phyloP scores from a whole-genome alignment of 2,797 vertebrate species.

The Microcaecilia unicolor region DNA sequence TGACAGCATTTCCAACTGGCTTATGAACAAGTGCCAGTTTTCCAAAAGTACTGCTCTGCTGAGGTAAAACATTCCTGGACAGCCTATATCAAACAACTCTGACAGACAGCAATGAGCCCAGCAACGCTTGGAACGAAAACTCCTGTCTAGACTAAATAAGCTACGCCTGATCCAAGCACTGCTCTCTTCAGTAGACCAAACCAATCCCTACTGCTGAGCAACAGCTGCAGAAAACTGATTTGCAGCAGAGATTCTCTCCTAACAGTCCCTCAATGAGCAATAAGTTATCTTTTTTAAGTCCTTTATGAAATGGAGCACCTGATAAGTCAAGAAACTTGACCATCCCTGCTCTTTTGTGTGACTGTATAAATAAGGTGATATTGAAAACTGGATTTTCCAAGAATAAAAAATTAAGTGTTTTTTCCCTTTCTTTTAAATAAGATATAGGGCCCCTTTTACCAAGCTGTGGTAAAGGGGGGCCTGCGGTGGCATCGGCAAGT shows the following conservation, averaged over 20 bases:
- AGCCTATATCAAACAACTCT: constrained; percentile 15
- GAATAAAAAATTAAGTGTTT: constrained; percentile 4
- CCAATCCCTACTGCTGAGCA: constrained; percentile 3
- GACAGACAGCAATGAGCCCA: constrained; percentile 16
- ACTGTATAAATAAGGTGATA: constrained; percentile 7
- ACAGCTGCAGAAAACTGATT: not conserved
- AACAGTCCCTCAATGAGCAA: not conserved
- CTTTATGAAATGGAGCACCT: not conserved
- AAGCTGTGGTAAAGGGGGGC: no score
- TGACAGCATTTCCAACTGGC: constrained; percentile 2
- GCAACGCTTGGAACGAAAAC: constrained; percentile 4
- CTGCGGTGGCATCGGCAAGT: no score
- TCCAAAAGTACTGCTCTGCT: constrained; percentile 12
- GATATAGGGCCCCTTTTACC: no score
- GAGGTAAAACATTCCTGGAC: constrained; percentile 14
- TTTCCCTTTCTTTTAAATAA: no score
- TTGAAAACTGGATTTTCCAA: not conserved
- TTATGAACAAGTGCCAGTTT: constrained; percentile 2
- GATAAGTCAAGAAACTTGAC: not conserved
- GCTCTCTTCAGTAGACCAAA: constrained; percentile 19
- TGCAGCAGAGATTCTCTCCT: not conserved
- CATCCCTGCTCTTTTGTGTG: not conserved
- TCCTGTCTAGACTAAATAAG: constrained; percentile 33
- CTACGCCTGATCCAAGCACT: constrained; percentile 18
- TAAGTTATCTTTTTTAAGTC: constrained; percentile 1